These are phyloP conservation scores for Lepidocyrtoides sp. DNA, from an alignment of 2,888 invertebrate genomes.

Conservation along the genomic window DNA sequence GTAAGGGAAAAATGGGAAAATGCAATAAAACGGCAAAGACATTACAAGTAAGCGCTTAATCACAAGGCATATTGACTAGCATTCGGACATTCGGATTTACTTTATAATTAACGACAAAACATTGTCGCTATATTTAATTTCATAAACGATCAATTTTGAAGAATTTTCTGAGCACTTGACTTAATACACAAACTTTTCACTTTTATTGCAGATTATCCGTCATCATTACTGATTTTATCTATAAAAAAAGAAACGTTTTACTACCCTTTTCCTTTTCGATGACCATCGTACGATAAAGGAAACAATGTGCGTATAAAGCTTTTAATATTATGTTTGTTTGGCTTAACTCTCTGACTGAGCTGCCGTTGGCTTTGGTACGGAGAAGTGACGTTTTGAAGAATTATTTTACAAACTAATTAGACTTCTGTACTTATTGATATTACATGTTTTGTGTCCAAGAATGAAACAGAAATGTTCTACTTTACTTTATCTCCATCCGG, in stretches of 20 bases:
- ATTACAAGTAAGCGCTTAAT: not conserved
- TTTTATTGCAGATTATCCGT: slow-evolving; percentile 5
- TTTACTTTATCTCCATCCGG: not conserved
- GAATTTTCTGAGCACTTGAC: not conserved
- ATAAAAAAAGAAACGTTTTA: not conserved
- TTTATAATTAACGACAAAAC: not conserved
- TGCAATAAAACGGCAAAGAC: slow-evolving; percentile 46
- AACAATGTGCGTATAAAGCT: not conserved
- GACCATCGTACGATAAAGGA: not conserved
- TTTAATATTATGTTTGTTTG: too few relatives aligned
- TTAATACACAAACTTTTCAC: not conserved
- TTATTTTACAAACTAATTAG: not conserved
- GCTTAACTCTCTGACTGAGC: too few relatives aligned
- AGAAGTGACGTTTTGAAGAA: slow-evolving; percentile 2
- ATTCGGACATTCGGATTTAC: not conserved
- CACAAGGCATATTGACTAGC: slow-evolving; percentile 40
- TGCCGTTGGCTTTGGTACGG: too few relatives aligned
- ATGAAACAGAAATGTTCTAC: too few relatives aligned
- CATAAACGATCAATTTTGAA: not conserved
- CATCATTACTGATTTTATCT: slow-evolving; percentile 24
- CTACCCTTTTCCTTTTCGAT: not conserved
- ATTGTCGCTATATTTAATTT: slow-evolving; percentile 1
- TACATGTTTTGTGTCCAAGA: too few relatives aligned
- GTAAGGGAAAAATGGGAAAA: slow-evolving; percentile 23
- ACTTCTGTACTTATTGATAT: not conserved